Conservation (phyloP, 53 echinoderm and acorn worm species). For the Echinometra lucunter region DNA sequence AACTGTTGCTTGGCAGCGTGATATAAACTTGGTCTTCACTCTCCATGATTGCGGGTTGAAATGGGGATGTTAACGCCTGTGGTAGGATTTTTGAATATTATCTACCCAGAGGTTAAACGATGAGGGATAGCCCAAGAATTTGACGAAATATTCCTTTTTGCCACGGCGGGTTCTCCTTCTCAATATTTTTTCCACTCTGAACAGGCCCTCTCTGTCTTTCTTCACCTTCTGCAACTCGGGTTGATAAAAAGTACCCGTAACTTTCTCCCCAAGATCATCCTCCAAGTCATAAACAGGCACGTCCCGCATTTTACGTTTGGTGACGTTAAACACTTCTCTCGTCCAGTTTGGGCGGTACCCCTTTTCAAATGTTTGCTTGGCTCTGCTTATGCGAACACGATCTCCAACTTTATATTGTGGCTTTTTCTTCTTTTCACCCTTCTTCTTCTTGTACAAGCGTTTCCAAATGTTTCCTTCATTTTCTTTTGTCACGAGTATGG, state of each 20-base stretch:
- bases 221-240: constrained; percentile 67
- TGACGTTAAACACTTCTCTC: constrained; percentile 71
- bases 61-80: not conserved
- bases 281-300: constrained; percentile 69
- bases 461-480: constrained; percentile 74
- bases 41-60: not conserved
- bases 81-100: constrained; percentile 58
- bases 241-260: constrained; percentile 74
- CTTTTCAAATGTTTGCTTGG: constrained; percentile 65
- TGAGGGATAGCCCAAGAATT: constrained; percentile 72
- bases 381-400: constrained; percentile 68
- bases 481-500: constrained; percentile 69
- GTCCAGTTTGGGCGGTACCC: constrained; percentile 77
- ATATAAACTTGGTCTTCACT: constrained; percentile 9
- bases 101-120: constrained; percentile 75
- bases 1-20: constrained; percentile 34
- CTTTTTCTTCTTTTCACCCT: constrained; percentile 18
- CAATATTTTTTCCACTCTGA: constrained; percentile 70
- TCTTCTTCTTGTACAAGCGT: constrained; percentile 29
- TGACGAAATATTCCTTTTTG: constrained; percentile 73
- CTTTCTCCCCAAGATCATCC: constrained; percentile 67
- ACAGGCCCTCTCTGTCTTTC: constrained; percentile 62
- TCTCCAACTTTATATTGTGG: constrained; percentile 67
- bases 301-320: not conserved
- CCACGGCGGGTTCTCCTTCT: constrained; percentile 59